A percentile compares a stretch with the other conserved stretches of the same genome.
Evolutionary conservation across 92 coral and sea anemone genomes (phyloP).

Genomic region (Umimayanthus kanabou): DNA sequence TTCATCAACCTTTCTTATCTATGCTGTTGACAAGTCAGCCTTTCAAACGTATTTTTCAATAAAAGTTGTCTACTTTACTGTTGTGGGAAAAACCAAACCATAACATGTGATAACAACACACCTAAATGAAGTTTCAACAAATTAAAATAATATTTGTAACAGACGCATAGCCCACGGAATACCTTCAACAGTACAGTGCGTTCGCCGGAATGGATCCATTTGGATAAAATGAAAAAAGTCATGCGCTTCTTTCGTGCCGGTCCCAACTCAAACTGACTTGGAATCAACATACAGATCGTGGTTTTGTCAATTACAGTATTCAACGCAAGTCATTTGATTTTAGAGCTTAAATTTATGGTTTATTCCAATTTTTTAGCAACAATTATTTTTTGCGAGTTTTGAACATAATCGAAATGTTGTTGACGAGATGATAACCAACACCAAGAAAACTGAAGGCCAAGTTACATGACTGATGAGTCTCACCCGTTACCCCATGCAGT

Average conservation of each 20-base stretch:
- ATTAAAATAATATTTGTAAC: conserved; percentile 13
- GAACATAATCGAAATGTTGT: not conserved
- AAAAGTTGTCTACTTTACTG: conserved; percentile 15
- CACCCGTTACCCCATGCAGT: conserved; percentile 27
- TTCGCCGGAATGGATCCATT: not conserved
- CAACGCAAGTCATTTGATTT: not conserved
- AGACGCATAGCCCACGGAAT: conserved; percentile 7
- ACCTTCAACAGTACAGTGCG: not conserved
- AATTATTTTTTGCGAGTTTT: not conserved
- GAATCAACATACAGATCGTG: not conserved
- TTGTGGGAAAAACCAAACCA: conserved; percentile 38
- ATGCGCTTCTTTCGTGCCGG: not conserved
- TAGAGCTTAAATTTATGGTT: not conserved
- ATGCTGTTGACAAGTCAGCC: conserved; percentile 37
- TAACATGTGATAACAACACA: conserved; percentile 18
- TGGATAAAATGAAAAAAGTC: not conserved
- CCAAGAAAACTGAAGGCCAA: conserved; percentile 3
- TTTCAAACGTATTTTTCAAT: conserved; percentile 1
- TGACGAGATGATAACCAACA: conserved; percentile 23
- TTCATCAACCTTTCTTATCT: conserved; percentile 37
- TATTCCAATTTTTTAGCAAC: not conserved
- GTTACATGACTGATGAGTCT: not conserved
- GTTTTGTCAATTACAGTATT: no score
- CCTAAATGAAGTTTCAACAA: conserved; percentile 24
- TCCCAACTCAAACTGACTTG: not conserved